Evolutionary conservation across 1,140 invertebrate genomes (phyloP).

Genomic region (Heliconius himera): DNA sequence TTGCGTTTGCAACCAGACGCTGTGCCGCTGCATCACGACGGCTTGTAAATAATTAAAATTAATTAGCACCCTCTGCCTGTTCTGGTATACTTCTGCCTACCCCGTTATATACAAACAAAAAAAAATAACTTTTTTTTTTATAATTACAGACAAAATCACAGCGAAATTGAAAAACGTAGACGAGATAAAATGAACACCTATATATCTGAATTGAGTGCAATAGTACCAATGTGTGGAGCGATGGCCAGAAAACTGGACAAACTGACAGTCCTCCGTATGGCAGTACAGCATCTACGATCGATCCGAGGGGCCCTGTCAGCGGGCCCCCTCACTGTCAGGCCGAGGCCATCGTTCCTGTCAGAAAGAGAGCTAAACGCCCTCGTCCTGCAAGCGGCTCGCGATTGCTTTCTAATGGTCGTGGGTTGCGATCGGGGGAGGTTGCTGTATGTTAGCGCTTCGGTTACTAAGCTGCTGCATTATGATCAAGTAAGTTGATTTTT

Average conservation of each 20-base stretch:
- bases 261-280: slow-evolving; percentile 95
- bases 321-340: slow-evolving; percentile 56
- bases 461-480: slow-evolving; percentile 91
- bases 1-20: not conserved
- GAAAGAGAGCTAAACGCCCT: slow-evolving; percentile 94
- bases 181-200: slow-evolving; percentile 98
- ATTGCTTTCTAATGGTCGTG: slow-evolving; percentile 96
- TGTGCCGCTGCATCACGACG: not conserved
- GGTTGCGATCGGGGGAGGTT: slow-evolving; percentile 95
- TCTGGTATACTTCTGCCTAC: no score
- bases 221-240: slow-evolving; percentile 96
- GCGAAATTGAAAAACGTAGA: slow-evolving; percentile 96
- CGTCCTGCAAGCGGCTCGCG: slow-evolving; percentile 90
- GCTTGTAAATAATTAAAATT: no score
- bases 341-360: slow-evolving; percentile 93
- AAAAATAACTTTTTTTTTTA: no score
- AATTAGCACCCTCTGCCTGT: no score
- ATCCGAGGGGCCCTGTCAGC: slow-evolving; percentile 62
- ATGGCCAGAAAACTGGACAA: slow-evolving; percentile 97
- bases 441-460: slow-evolving; percentile 95
- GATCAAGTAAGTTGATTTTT: slow-evolving; percentile 84
- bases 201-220: slow-evolving; percentile 93
- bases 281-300: slow-evolving; percentile 92
- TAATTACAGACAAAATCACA: slow-evolving; percentile 91
- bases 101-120: no score